Conservation (phyloP, 2,888 invertebrate species). For the Melikaiella ostensackeni region DNA sequence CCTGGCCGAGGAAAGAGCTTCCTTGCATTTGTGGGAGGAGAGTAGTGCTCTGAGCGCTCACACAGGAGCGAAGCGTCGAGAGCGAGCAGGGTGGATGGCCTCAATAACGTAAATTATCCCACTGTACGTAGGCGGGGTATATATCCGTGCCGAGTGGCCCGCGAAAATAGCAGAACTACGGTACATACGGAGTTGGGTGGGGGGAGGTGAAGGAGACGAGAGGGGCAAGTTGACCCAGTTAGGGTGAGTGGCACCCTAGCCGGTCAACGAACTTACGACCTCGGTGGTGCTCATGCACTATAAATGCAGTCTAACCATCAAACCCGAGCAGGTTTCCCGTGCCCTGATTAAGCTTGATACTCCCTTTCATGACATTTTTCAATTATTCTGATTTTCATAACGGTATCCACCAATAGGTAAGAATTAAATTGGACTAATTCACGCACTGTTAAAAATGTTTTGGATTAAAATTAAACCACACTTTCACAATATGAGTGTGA, state of each 20-base stretch:
- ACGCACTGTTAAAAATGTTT: too few species aligned
- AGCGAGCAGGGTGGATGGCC: conserved; percentile 57
- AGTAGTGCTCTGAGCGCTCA: background rate
- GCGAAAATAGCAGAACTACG: conserved; percentile 70
- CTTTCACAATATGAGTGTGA: too few species aligned
- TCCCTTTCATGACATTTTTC: conserved; percentile 38
- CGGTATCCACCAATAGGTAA: background rate
- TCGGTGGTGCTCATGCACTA: conserved; percentile 67
- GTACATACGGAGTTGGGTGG: conserved; percentile 56
- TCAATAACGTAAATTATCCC: conserved; percentile 69
- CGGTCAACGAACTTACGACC: conserved; percentile 76
- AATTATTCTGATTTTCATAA: background rate
- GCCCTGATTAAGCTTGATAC: conserved; percentile 63
- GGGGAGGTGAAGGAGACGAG: conserved; percentile 47
- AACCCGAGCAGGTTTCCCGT: conserved; percentile 62
- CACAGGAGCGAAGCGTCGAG: conserved; percentile 46
- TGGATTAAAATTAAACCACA: too few species aligned
- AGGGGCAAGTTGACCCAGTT: conserved; percentile 72
- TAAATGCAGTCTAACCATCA: conserved; percentile 72
- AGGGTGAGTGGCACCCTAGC: conserved; percentile 72
- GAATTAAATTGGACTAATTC: too few species aligned
- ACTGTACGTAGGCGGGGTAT: conserved; percentile 53
- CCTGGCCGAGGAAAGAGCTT: background rate
- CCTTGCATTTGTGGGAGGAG: conserved; percentile 10
- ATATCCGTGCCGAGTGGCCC: conserved; percentile 67